phyloP scores from a whole-genome alignment of 2,888 invertebrate genomes.

The Cotesia congregata region DNA sequence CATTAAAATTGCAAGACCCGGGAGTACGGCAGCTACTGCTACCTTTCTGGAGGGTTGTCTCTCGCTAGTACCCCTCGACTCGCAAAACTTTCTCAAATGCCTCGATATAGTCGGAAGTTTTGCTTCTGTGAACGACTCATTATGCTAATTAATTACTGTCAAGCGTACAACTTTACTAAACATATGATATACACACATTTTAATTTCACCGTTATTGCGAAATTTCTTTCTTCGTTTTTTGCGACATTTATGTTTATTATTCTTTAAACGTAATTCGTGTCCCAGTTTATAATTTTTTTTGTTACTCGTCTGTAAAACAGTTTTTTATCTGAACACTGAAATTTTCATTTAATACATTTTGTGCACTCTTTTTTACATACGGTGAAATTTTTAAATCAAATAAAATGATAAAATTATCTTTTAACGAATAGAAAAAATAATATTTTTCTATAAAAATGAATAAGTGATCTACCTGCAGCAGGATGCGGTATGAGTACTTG shows the following conservation, averaged over 20 bases:
- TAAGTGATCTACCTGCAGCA: too few species aligned
- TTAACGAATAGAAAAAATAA: too few species aligned
- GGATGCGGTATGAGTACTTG: too few species aligned
- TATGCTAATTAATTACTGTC: slow-evolving; percentile 60
- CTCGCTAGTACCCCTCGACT: slow-evolving; percentile 35
- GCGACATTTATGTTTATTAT: neutral
- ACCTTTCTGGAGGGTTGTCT: slow-evolving; percentile 32
- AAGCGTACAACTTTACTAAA: slow-evolving; percentile 32
- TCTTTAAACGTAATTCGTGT: neutral
- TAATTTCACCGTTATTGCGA: neutral
- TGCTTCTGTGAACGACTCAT: slow-evolving; percentile 59
- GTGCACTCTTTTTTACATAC: neutral
- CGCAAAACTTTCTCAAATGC: slow-evolving; percentile 48
- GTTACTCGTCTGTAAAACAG: neutral
- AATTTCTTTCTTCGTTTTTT: neutral
- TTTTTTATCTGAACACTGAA: neutral
- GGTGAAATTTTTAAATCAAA: too few species aligned
- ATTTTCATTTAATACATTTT: neutral
- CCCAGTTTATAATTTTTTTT: neutral
- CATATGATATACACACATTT: slow-evolving; percentile 15
- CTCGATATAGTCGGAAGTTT: slow-evolving; percentile 41
- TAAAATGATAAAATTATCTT: too few species aligned
- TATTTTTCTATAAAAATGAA: too few species aligned
- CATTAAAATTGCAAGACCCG: slow-evolving; percentile 59
- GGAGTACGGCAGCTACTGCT: slow-evolving; percentile 24